phyloP scores from a whole-genome alignment of 2,113 vertebrate species.

The Bucco capensis region DNA sequence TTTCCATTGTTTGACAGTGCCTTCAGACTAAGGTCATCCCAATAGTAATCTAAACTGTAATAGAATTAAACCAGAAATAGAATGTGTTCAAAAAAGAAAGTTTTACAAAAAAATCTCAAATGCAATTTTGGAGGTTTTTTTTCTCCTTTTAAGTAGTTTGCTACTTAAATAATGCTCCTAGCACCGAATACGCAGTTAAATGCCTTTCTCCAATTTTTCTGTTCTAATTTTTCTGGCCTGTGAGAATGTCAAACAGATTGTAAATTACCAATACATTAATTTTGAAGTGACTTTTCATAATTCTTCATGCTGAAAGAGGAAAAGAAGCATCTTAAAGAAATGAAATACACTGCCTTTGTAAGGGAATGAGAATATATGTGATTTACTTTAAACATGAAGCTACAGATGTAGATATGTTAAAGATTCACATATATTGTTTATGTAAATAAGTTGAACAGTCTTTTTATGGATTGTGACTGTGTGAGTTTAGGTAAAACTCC shows the following conservation, averaged over 20 bases:
- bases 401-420: neutral
- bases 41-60: neutral
- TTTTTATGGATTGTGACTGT: neutral
- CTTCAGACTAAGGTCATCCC: neutral
- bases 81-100: neutral
- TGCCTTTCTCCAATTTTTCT: neutral
- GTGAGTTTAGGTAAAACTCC: neutral
- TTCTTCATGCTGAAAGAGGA: neutral
- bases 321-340: neutral
- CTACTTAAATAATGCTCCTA: neutral
- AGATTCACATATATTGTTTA: neutral
- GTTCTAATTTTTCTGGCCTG: neutral
- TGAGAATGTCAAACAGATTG: neutral
- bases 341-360: neutral
- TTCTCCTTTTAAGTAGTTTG: slow-evolving; percentile 50
- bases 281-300: neutral
- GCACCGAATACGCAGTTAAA: neutral
- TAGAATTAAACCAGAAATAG: neutral
- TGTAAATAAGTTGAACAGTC: neutral
- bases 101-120: neutral
- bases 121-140: slow-evolving; percentile 27
- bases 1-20: neutral
- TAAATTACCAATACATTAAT: neutral
- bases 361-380: neutral
- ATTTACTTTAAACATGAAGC: neutral